Base-by-base conservation (phyloP, 2,888 invertebrate genomes). In the Pseudanteris insignis region DNA sequence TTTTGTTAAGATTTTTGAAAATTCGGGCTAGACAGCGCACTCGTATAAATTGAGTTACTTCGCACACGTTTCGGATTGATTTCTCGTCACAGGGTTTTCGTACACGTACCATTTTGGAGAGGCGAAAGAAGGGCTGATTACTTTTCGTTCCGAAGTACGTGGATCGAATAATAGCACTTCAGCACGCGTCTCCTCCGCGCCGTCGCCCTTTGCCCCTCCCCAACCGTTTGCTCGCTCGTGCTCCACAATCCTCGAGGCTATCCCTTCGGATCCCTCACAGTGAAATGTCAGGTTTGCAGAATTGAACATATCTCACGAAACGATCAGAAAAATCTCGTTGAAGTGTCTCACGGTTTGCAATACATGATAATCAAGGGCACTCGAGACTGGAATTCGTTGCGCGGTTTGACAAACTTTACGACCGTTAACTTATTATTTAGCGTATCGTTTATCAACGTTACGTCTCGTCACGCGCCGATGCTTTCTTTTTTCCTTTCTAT, bases 71-170 rank as follows among this genome's bases (percentile, higher is more conserved):
- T n/a, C n/a, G n/a, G n/a, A n/a, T n/a, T n/a, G n/a, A n/a, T n/a
- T n/a, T n/a, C n/a, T n/a, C n/a, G n/a, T n/a, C n/a, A n/a, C n/a
- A n/a, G n/a, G n/a, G n/a, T n/a, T n/a, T n/a, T n/a, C n/a, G 53
- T 47, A 46, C 55, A 48, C 63, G 64, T 64, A 63, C 61, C n/a
- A 64, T 67, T 68, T 63, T 55, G 57, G 55, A 55, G 53, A 53
- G 51, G 46, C 63, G 59, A 43, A 50, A 46, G 47, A 65, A 64
- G 61, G 57, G 66, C 67, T 71, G 73, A 76, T 76, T 75, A 74
- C 71, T 71, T 74, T 71, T 72, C 74, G 69, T 73, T 74, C 70
- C 64, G 64, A 53, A 48, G 65, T 72, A 74, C 74, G 75, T 71
- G 73, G 53, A 75, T 71, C 66, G 73, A 74, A 74, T 74, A 67